Conservation (phyloP, 2,113 vertebrate genomes). For the Lampris megalopsis region DNA sequence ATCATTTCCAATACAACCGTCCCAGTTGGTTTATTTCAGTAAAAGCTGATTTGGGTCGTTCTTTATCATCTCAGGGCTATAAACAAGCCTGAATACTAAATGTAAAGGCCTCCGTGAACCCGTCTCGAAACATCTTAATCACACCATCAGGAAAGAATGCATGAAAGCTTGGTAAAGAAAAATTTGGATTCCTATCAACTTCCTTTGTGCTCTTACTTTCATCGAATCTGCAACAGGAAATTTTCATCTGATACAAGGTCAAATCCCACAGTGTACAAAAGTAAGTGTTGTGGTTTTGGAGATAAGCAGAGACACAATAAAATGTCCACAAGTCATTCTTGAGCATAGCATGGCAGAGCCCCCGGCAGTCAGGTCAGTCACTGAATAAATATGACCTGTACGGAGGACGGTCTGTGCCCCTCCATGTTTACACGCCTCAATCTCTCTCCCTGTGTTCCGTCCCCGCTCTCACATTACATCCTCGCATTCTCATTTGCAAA, state of each 20-base stretch:
- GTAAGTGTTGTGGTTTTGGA: slow-evolving; percentile 28
- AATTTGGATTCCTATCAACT: slow-evolving; percentile 63
- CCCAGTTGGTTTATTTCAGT: no score
- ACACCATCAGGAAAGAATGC: slow-evolving; percentile 41
- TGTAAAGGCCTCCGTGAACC: slow-evolving; percentile 46
- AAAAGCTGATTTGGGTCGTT: no score
- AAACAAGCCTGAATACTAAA: slow-evolving; percentile 65
- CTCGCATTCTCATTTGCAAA: slow-evolving; percentile 72
- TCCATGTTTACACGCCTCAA: slow-evolving; percentile 31
- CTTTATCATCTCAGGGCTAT: slow-evolving; percentile 54
- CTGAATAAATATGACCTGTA: slow-evolving; percentile 71
- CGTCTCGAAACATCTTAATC: slow-evolving; percentile 34
- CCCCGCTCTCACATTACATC: slow-evolving; percentile 57
- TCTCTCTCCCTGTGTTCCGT: slow-evolving; percentile 35
- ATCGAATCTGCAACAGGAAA: slow-evolving; percentile 52
- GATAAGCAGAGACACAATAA: slow-evolving; percentile 37
- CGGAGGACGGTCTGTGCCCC: slow-evolving; percentile 19
- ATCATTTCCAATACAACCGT: no score
- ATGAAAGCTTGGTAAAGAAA: slow-evolving; percentile 45
- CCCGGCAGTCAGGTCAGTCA: slow-evolving; percentile 27
- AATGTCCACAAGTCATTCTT: slow-evolving; percentile 71
- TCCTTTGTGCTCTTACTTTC: slow-evolving; percentile 25
- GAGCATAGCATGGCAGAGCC: slow-evolving; percentile 60
- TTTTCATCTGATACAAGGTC: slow-evolving; percentile 50
- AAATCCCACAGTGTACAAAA: slow-evolving; percentile 34